A percentile compares a stretch with the other conserved stretches of the same genome.
phyloP scores from a whole-genome alignment of 2,888 invertebrate species.

The Drosophila infuscata region DNA sequence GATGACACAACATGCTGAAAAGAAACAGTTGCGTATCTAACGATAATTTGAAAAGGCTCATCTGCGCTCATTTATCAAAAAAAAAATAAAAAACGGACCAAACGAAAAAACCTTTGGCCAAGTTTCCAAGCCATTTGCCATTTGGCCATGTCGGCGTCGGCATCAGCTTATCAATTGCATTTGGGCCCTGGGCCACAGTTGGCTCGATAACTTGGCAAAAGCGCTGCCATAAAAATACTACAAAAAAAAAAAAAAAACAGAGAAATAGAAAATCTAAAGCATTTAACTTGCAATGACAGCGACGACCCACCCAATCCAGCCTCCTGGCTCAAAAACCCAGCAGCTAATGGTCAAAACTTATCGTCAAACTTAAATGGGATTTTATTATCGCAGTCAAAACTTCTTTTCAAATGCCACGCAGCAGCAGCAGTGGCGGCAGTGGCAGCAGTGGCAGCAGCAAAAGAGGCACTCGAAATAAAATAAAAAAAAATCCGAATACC shows the following conservation, averaged over 20 bases:
- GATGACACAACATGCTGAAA: conserved; percentile 15
- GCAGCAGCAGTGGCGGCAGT: neutral
- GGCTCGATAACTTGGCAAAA: conserved; percentile 62
- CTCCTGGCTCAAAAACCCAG: conserved; percentile 28
- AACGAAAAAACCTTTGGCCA: conserved; percentile 53
- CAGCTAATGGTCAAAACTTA: conserved; percentile 77
- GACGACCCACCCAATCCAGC: conserved; percentile 6
- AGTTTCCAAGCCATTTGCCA: conserved; percentile 70
- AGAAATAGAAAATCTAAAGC: conserved; percentile 63
- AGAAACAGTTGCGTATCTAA: conserved; percentile 5
- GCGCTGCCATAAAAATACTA: conserved; percentile 33
- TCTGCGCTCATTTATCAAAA: conserved; percentile 65
- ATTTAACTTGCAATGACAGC: conserved; percentile 75
- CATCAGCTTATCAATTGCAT: conserved; percentile 69
- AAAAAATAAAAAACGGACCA: conserved; percentile 58
- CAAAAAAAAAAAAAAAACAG: neutral
- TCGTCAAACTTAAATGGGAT: conserved; percentile 80
- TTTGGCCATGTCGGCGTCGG: conserved; percentile 43
- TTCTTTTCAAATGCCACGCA: conserved; percentile 61
- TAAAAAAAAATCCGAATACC: conserved; percentile 15
- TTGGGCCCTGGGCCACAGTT: conserved; percentile 56
- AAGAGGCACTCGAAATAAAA: neutral
- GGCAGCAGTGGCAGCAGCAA: neutral
- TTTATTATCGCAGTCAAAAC: conserved; percentile 79
- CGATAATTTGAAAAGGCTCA: conserved; percentile 43